Percentiles rank a stretch among this genome's conserved stretches.
Evolutionary conservation across 2,113 vertebrate species (phyloP).

Genomic region (Mormyrus lacerda): DNA sequence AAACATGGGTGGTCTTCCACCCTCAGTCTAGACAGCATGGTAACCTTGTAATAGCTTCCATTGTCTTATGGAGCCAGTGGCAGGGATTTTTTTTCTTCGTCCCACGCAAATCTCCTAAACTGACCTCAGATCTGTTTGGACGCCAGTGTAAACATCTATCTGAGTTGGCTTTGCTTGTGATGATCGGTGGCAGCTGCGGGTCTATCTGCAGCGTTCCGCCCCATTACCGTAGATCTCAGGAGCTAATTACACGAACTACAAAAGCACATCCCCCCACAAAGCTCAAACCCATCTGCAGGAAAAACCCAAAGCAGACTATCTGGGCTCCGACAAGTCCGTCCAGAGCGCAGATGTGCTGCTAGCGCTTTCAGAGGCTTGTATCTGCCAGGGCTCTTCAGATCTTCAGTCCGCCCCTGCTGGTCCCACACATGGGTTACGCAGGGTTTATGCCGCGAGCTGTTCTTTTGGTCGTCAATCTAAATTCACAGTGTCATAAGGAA

Average conservation of each 20-base stretch:
- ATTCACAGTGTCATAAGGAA: neutral
- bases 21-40: neutral
- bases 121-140: neutral
- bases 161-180: neutral
- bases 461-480: neutral
- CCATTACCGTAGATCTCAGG: neutral
- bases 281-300: neutral
- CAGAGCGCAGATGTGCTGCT: neutral
- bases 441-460: neutral
- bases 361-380: neutral
- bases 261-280: neutral
- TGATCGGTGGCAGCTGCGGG: neutral
- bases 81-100: neutral
- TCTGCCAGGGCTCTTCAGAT: neutral
- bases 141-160: neutral
- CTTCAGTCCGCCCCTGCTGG: neutral
- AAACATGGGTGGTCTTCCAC: neutral
- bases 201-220: neutral
- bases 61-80: neutral
- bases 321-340: neutral
- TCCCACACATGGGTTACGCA: neutral
- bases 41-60: neutral
- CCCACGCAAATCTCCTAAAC: neutral
- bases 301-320: too few relatives aligned
- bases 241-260: constrained; percentile 1